A percentile compares a stretch with the other conserved stretches of the same genome.
These are phyloP conservation scores for Venustaconcha ellipsiformis DNA, from an alignment of 1,140 invertebrate species.

Conservation along the genomic window DNA sequence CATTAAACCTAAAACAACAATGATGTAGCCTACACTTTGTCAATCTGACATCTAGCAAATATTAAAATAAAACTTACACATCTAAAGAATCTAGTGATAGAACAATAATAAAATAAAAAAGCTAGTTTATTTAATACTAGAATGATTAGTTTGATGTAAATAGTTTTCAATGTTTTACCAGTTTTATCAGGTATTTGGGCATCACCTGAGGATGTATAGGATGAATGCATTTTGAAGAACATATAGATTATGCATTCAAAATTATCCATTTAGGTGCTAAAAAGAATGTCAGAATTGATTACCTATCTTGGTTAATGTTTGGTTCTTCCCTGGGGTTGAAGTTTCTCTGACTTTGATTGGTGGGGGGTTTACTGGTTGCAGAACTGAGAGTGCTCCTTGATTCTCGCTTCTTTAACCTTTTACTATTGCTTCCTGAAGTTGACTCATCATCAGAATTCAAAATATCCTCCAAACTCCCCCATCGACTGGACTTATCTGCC, in stretches of 20 bases:
- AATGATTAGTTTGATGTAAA: too few relatives aligned
- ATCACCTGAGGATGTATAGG: too few relatives aligned
- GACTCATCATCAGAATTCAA: slow-evolving; percentile 45
- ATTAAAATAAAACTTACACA: too few relatives aligned
- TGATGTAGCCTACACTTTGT: too few relatives aligned
- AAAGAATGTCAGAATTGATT: neutral
- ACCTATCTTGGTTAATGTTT: slow-evolving; percentile 15
- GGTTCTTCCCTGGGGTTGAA: slow-evolving; percentile 32
- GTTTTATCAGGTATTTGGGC: too few relatives aligned
- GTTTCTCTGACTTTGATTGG: neutral
- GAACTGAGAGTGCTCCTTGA: neutral
- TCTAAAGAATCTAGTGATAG: too few relatives aligned
- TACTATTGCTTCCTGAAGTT: neutral
- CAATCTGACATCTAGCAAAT: too few relatives aligned
- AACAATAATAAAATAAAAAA: too few relatives aligned
- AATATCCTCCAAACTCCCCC: slow-evolving; percentile 21
- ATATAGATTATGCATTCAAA: neutral
- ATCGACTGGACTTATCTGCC: slow-evolving; percentile 23
- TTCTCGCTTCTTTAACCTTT: slow-evolving; percentile 8
- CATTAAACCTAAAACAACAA: too few relatives aligned
- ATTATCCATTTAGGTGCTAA: slow-evolving; percentile 3
- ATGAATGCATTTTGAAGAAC: too few relatives aligned
- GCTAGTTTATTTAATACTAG: too few relatives aligned
- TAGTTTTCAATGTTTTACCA: too few relatives aligned
- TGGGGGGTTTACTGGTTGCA: slow-evolving; percentile 8